phyloP scores from a whole-genome alignment of 2,888 invertebrate species.

The Cryptocephalus moraei region DNA sequence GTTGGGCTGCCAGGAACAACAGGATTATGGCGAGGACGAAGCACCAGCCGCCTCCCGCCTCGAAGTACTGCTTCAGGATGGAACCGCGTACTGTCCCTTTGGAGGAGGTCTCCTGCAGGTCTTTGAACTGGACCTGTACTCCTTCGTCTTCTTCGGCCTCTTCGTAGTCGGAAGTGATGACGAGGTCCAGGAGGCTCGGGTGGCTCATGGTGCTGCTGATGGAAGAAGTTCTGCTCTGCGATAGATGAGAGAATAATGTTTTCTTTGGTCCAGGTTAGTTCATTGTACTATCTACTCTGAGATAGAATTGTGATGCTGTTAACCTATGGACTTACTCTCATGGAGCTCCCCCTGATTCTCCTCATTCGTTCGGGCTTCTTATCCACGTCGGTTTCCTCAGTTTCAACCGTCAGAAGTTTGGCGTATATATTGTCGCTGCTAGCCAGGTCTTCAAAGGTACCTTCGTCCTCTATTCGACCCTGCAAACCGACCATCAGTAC shows the following conservation, averaged over 20 bases:
- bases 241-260: no score
- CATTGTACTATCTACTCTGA: background rate
- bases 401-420: slow-evolving; percentile 37
- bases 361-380: slow-evolving; percentile 18
- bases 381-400: slow-evolving; percentile 33
- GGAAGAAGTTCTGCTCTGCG: slow-evolving; percentile 29
- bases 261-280: no score
- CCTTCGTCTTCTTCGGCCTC: slow-evolving; percentile 30
- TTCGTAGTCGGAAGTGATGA: slow-evolving; percentile 33
- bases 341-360: slow-evolving; percentile 13
- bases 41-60: slow-evolving; percentile 44
- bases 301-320: no score
- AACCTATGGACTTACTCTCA: no score
- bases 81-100: slow-evolving; percentile 51
- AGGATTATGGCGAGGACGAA: slow-evolving; percentile 41
- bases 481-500: slow-evolving; percentile 20
- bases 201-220: slow-evolving; percentile 33
- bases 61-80: slow-evolving; percentile 47
- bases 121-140: slow-evolving; percentile 40
- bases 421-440: slow-evolving; percentile 42
- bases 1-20: slow-evolving; percentile 50
- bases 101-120: slow-evolving; percentile 46
- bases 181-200: slow-evolving; percentile 32
- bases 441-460: slow-evolving; percentile 38
- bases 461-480: slow-evolving; percentile 41